phyloP scores from a whole-genome alignment of 1,140 invertebrate species.

The Nymphalis io region DNA sequence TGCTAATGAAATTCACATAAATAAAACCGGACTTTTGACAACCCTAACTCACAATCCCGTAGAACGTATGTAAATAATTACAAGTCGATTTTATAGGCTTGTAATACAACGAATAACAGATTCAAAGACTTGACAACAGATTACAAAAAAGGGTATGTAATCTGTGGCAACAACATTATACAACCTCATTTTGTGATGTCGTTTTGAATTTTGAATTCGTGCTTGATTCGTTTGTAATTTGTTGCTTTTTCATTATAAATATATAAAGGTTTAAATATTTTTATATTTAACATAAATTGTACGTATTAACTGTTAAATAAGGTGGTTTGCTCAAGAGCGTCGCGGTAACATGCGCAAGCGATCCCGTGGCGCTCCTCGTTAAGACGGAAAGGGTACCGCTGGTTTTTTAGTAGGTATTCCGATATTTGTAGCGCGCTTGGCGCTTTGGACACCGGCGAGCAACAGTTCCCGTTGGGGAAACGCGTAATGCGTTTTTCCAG shows the following conservation, averaged over 20 bases:
- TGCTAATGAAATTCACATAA: neutral
- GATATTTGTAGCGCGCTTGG: no score
- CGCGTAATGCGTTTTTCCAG: no score
- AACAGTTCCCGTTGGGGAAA: no score
- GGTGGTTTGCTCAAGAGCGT: no score
- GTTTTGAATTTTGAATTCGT: neutral
- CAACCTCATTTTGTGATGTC: neutral
- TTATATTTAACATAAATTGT: neutral
- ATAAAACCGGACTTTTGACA: neutral
- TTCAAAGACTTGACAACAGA: neutral
- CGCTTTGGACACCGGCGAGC: no score
- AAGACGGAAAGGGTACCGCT: no score
- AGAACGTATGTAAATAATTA: neutral
- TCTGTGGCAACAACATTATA: neutral
- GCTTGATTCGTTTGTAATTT: neutral
- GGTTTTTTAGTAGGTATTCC: no score
- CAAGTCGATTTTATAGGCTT: neutral
- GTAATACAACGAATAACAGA: slow-evolving; percentile 8
- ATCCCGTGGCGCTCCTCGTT: no score
- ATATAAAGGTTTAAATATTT: neutral
- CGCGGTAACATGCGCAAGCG: no score
- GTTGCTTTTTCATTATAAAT: neutral
- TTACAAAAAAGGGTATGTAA: neutral
- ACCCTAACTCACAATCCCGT: neutral
- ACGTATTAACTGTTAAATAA: no score